These are phyloP conservation scores for Pachymerium ferrugineum DNA, from an alignment of 2,888 invertebrate species.

Conservation along the genomic window DNA sequence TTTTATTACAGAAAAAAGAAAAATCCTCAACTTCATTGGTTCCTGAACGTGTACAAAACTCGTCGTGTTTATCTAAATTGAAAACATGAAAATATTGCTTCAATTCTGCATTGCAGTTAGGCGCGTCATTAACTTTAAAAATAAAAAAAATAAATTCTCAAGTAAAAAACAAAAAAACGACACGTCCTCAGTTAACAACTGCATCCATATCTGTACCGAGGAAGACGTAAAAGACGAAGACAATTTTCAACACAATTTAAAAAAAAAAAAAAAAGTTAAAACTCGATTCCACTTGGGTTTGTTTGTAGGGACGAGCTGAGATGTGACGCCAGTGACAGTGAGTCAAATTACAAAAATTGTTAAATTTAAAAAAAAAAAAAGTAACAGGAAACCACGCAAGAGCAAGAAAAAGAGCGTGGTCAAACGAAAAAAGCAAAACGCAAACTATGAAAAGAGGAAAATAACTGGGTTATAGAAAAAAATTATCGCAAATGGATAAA, in stretches of 20 bases:
- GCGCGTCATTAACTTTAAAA: background rate
- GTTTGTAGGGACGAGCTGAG: background rate
- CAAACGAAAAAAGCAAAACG: too few relatives aligned
- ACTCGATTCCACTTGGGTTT: background rate
- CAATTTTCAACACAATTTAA: background rate
- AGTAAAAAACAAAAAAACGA: background rate
- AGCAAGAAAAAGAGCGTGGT: background rate
- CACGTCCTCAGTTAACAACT: background rate
- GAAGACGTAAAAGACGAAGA: background rate
- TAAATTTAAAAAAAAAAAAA: background rate
- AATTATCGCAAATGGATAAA: background rate
- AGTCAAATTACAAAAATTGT: background rate
- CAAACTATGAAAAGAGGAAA: too few relatives aligned
- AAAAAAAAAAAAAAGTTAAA: background rate
- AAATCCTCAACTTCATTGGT: background rate
- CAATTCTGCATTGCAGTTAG: background rate
- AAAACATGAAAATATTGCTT: background rate
- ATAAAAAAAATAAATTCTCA: background rate
- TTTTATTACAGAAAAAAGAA: too few relatives aligned
- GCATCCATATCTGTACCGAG: constrained; percentile 1
- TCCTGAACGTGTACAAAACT: background rate
- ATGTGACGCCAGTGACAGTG: background rate
- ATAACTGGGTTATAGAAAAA: too few relatives aligned
- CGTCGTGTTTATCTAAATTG: too few relatives aligned
- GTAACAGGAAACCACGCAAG: background rate